Evolutionary conservation across 2,888 invertebrate genomes (phyloP), one percentile per base, ranked within the genome.

Genomic region (Atrina japonica): DNA sequence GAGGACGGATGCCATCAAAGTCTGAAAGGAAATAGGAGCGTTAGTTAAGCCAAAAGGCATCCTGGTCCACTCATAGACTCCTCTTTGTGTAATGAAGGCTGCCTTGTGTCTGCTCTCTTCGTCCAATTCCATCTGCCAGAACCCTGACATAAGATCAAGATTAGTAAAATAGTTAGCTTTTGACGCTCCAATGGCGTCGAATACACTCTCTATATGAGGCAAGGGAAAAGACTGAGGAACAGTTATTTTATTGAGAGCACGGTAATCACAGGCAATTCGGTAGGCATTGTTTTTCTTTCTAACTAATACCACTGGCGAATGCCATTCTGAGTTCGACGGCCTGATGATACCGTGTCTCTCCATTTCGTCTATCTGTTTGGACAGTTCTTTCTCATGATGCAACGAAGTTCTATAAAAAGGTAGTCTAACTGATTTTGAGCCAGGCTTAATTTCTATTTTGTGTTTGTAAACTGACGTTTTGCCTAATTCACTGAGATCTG

Each of bases 11-110:
- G 72, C 66, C 75, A 74, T 76, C 2, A 74, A 25, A 61, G 65
- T 67, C 41, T 75, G 73, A 55, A 79, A 79, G 3, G 63, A 47
- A 18, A 71, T 73, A 2, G 75, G 73, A 0, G 70, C 70, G 41
- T 78, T 78, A 50, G 59, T 74, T 18, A 78, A 45, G 14, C 76
- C 75, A 61, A 73, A 75, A 0, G 67, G 66, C 50, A 75, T 58
- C n/a, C 70, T 35, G 30, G 53, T 74, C n/a, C 55, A 79, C 11
- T 60, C 60, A 63, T 53, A 77, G 0, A 73, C 58, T 11, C 70
- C 73, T 52, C 71, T 68, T 18, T 77, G 75, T 1, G 77, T 77
- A 7, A 78, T 68, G 52, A 78, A 78, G 14, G 76, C 75, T 18
- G 72, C 52, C 25, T 77, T 79, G 23, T 77, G 76, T 25, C 72